These are phyloP conservation scores for Leptestheria dahalacensis DNA, from an alignment of 1,140 invertebrate genomes.

Conservation along the genomic window DNA sequence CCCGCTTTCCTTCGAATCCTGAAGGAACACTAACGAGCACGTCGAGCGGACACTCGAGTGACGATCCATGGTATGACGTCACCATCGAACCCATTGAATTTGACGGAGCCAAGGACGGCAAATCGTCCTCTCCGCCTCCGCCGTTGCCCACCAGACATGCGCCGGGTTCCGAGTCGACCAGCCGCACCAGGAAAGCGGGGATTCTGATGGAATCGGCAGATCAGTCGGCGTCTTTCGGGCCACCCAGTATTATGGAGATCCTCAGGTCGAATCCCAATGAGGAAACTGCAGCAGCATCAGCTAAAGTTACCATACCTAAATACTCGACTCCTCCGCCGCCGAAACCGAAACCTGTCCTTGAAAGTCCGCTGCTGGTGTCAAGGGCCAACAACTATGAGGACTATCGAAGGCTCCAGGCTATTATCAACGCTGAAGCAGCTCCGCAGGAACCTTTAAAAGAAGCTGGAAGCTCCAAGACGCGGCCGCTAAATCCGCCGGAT, in stretches of 20 bases:
- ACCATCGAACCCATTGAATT: constrained; percentile 26
- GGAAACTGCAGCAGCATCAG: not conserved
- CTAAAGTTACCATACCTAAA: not conserved
- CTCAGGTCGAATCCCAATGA: constrained; percentile 4
- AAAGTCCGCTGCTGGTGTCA: constrained; percentile 1
- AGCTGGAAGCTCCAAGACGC: not conserved
- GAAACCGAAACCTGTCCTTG: constrained; percentile 1
- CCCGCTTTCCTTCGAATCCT: constrained; percentile 16
- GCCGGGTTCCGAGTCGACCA: constrained; percentile 6
- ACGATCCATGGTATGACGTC: constrained; percentile 49
- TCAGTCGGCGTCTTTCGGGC: not conserved
- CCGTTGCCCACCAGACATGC: constrained; percentile 34
- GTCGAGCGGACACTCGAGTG: constrained; percentile 43
- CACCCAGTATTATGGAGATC: constrained; percentile 6
- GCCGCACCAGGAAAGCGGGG: not conserved
- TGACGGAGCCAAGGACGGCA: constrained; percentile 20
- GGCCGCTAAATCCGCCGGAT: constrained; percentile 17
- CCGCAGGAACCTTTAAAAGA: not conserved
- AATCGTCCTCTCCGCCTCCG: constrained; percentile 29
- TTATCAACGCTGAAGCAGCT: not conserved
- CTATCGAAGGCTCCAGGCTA: not conserved
- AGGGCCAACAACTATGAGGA: constrained; percentile 5
- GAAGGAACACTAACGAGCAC: constrained; percentile 42
- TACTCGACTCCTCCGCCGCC: constrained; percentile 12
- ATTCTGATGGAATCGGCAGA: not conserved